Percentiles rank a stretch among this genome's conserved stretches.
Conservation (phyloP, 2,888 invertebrate genomes). For the Reticulitermes lucifugus region DNA sequence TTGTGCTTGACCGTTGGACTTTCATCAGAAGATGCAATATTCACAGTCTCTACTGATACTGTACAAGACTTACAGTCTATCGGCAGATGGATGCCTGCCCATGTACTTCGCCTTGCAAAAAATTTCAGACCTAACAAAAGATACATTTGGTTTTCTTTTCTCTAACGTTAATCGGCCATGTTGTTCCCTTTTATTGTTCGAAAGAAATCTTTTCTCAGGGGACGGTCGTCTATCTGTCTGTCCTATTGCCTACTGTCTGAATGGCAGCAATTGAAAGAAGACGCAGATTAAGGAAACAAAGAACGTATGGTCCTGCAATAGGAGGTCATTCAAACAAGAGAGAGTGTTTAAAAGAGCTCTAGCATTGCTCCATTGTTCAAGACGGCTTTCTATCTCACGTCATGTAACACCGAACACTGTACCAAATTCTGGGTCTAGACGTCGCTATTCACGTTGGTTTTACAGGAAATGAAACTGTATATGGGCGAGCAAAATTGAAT, state of each 20-base stretch:
- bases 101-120: background rate
- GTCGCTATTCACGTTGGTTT: background rate
- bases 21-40: too few relatives aligned
- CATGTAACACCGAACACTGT: background rate
- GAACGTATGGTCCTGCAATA: conserved; percentile 10
- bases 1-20: too few relatives aligned
- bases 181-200: conserved; percentile 47
- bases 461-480: background rate
- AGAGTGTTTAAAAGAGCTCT: background rate
- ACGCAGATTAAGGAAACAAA: conserved; percentile 49
- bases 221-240: background rate
- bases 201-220: conserved; percentile 22
- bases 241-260: background rate
- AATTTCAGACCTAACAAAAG: conserved; percentile 42
- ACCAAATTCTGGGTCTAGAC: background rate
- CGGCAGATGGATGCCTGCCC: background rate
- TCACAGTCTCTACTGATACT: background rate
- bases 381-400: background rate
- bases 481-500: background rate
- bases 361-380: background rate
- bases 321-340: conserved; percentile 19
- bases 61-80: background rate
- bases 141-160: conserved; percentile 45
- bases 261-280: conserved; percentile 44
- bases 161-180: conserved; percentile 46